Percentiles rank a stretch among this genome's conserved stretches.
phyloP scores from a whole-genome alignment of 2,113 vertebrate species.

The Leuciscus idus region DNA sequence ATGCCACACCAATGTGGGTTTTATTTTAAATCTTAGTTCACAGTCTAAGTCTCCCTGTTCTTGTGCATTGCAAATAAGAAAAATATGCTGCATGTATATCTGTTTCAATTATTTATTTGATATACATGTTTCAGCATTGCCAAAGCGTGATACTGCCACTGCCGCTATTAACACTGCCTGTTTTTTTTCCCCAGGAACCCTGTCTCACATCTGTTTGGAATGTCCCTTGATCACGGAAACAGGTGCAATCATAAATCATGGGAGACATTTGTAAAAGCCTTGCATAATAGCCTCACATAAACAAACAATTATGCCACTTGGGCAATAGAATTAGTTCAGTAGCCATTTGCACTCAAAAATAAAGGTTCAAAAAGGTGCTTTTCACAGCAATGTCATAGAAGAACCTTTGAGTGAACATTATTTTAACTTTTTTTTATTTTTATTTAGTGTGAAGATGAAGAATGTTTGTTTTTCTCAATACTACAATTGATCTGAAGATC shows the following conservation, averaged over 20 bases:
- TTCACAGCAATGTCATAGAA: no score
- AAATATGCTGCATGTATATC: neutral
- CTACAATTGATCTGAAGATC: no score
- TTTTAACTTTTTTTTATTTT: no score
- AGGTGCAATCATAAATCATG: neutral
- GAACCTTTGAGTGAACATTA: no score
- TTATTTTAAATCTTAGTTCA: neutral
- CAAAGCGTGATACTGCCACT: neutral
- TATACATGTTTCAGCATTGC: neutral
- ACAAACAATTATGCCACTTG: no score
- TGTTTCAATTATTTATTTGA: neutral
- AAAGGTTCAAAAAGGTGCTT: no score
- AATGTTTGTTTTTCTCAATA: no score
- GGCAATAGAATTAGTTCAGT: no score
- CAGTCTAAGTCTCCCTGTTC: neutral
- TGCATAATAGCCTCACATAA: neutral
- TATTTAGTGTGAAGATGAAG: no score
- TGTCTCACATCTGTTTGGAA: neutral
- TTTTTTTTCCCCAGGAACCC: neutral
- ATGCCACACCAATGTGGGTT: neutral
- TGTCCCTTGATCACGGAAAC: conserved; percentile 9
- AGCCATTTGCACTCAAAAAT: no score
- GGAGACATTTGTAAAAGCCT: neutral
- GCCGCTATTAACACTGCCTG: neutral
- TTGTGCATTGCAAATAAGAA: neutral